These are phyloP conservation scores for Lepidostoma basale DNA, from an alignment of 1,140 invertebrate genomes.

Conservation along the genomic window DNA sequence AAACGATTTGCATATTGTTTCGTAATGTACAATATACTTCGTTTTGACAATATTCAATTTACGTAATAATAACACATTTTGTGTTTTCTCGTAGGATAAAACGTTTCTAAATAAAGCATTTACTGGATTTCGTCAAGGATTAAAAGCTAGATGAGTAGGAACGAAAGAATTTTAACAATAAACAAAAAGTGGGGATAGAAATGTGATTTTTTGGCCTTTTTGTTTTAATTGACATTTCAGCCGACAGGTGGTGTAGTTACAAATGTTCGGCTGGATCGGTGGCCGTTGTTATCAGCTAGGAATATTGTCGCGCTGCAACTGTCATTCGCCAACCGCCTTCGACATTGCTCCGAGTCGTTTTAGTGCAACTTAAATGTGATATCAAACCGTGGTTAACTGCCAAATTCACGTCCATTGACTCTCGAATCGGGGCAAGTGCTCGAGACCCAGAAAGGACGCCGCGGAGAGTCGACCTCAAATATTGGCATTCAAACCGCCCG, in stretches of 20 bases:
- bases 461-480: slow-evolving; percentile 5
- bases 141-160: too few relatives aligned
- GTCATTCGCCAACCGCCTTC: slow-evolving; percentile 11
- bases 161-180: too few relatives aligned
- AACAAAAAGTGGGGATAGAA: too few relatives aligned
- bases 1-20: too few relatives aligned
- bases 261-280: not conserved
- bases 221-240: slow-evolving; percentile 11
- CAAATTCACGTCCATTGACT: not conserved
- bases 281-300: slow-evolving; percentile 20
- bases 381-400: not conserved
- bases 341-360: slow-evolving; percentile 1
- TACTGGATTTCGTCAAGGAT: too few relatives aligned
- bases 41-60: too few relatives aligned
- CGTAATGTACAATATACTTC: too few relatives aligned
- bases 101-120: too few relatives aligned
- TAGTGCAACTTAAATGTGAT: slow-evolving; percentile 8
- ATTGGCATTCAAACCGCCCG: slow-evolving; percentile 6
- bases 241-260: not conserved
- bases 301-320: slow-evolving; percentile 22
- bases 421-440: not conserved
- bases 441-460: slow-evolving; percentile 12
- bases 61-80: too few relatives aligned
- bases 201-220: too few relatives aligned
- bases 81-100: too few relatives aligned